Conservation (phyloP, 2,888 invertebrate genomes). For the Himalopsyche tibetana region DNA sequence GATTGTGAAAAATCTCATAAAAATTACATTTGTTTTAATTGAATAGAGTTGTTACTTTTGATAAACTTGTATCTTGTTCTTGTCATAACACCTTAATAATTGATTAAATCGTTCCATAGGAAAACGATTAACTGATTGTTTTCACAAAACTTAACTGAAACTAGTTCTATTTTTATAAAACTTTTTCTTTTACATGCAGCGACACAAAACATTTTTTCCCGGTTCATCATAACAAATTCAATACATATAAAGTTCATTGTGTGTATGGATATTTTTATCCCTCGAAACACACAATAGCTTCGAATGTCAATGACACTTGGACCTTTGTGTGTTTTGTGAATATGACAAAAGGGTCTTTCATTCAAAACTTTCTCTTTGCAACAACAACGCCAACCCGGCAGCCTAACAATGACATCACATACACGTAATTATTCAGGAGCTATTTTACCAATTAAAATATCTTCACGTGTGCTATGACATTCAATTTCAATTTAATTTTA, state of each 20-base stretch:
- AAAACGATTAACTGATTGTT: too few species aligned
- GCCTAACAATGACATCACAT: neutral
- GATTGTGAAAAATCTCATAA: too few species aligned
- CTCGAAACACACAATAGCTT: conserved; percentile 15
- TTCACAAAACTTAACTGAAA: too few species aligned
- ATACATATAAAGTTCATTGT: conserved; percentile 18
- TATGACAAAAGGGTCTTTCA: conserved; percentile 40
- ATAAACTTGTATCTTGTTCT: too few species aligned
- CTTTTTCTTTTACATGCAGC: too few species aligned
- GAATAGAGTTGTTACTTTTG: too few species aligned
- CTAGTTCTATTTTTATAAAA: too few species aligned
- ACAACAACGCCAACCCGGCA: conserved; percentile 3
- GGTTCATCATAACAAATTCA: conserved; percentile 27
- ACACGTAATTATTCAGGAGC: conserved; percentile 5
- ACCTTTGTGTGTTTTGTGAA: conserved; percentile 33
- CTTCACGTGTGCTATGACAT: neutral
- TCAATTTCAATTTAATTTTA: too few species aligned
- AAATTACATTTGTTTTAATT: too few species aligned
- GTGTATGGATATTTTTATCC: conserved; percentile 38
- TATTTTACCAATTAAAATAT: conserved; percentile 10
- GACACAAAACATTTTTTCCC: neutral
- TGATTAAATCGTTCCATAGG: too few species aligned
- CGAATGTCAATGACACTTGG: conserved; percentile 38
- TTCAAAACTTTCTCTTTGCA: conserved; percentile 24
- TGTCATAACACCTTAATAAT: too few species aligned